Evolutionary conservation across 2,113 vertebrate species (phyloP), one percentile per base, ranked within the genome.

Genomic region (Lutjanus erythropterus): DNA sequence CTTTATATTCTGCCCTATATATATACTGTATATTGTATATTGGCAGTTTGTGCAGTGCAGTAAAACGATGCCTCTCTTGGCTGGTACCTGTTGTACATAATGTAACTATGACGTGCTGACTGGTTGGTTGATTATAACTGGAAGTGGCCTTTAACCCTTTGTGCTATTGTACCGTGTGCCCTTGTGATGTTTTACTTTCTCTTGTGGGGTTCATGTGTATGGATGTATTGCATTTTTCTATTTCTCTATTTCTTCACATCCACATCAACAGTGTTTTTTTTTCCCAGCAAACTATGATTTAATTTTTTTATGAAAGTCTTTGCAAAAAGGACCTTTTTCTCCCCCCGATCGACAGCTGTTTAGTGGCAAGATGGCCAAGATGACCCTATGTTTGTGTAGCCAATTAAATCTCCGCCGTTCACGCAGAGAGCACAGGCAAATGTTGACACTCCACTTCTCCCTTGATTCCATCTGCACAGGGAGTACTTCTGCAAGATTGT

Each of bases 31-130:
- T 92, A 80, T 90, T 90, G 92, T 90, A 89, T 86, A 93, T 90
- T 91, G 88, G 90, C 92, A 93, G 81, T 91, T 90, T 93, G 94
- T 96, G 94, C 75, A 94, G 94, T 96, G 93, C 91, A 88, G 93
- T 95, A 87, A 86, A 88, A 83, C 59, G 60, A 83, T 88, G 87
- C 93, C 91, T 91, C 90, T 92, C 86, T 93, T 93, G 91, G 91
- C 91, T 90, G 88, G 87, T 94, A 92, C 90, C 88, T 93, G 94
- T 92, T 93, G 93, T 93, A 84, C 86, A 88, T 92, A 91, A 78
- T 81, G 92, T 94, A 92, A 87, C 86, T 93, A n/a, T n/a, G 91
- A 91, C 89, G 86, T 95, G 94, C 87, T 93, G 86, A 91, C 84
- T 94, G 88, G 89, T 93, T 94, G 92, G 90, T 94, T 77, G 84